These are phyloP conservation scores for Cephus runcator DNA, from an alignment of 2,888 invertebrate genomes.

Conservation along the genomic window DNA sequence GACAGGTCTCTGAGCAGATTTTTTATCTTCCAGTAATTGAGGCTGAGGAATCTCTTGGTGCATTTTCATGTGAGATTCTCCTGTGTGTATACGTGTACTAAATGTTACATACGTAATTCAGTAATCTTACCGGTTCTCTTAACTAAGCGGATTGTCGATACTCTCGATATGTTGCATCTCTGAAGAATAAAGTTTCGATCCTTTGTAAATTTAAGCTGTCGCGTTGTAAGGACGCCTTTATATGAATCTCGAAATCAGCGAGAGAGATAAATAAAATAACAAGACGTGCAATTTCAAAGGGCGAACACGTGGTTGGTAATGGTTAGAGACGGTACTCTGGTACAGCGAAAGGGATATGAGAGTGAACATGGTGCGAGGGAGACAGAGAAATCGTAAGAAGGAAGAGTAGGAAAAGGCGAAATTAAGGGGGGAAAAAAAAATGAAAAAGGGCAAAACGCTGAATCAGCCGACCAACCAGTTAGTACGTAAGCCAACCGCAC, in stretches of 20 bases:
- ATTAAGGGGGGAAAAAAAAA: constrained; percentile 22
- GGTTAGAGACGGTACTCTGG: not conserved
- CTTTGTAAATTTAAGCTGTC: not conserved
- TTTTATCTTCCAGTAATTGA: not conserved
- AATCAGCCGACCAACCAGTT: constrained; percentile 45
- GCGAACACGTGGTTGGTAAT: not conserved
- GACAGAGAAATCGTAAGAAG: not conserved
- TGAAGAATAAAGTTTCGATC: not conserved
- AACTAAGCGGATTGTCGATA: not conserved
- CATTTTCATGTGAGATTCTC: not conserved
- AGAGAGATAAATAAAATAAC: not conserved
- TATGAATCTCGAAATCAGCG: not conserved
- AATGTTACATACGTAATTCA: not conserved
- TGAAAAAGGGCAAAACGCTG: constrained; percentile 42
- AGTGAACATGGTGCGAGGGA: not conserved
- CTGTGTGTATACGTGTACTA: not conserved
- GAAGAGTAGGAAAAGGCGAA: not conserved
- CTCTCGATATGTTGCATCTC: not conserved
- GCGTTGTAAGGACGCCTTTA: not conserved
- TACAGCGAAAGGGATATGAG: not conserved
- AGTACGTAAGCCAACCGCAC: constrained; percentile 8
- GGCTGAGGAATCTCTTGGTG: not conserved
- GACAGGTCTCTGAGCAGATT: not conserved
- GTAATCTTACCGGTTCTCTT: not conserved
- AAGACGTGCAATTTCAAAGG: not conserved